A percentile compares a stretch with the other conserved stretches of the same genome.
phyloP scores from a whole-genome alignment of 2,888 invertebrate species.

The Scaptomyza cyrtandrae region DNA sequence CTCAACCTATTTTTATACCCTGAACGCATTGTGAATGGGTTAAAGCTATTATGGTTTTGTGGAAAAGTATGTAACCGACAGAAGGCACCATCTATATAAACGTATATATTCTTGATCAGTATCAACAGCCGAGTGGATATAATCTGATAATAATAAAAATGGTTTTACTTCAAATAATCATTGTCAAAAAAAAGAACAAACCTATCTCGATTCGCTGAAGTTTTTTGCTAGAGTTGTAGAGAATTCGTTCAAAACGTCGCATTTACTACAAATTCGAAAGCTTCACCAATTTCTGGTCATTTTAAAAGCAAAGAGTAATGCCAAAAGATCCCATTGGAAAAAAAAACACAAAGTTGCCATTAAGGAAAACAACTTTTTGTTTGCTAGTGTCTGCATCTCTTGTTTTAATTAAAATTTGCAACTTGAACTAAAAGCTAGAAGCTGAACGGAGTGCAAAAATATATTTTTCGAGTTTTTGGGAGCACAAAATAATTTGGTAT shows the following conservation, averaged over 20 bases:
- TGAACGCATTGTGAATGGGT: no score
- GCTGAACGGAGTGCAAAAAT: not conserved
- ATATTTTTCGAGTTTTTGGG: not conserved
- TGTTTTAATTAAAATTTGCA: slow-evolving; percentile 28
- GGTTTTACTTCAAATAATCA: no score
- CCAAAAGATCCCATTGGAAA: not conserved
- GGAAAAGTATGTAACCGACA: no score
- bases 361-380: not conserved
- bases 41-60: no score
- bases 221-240: not conserved
- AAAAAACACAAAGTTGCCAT: not conserved
- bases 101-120: no score
- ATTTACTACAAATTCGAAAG: not conserved
- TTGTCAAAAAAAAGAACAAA: no score
- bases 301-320: not conserved
- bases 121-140: no score
- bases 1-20: no score
- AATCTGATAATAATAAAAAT: no score
- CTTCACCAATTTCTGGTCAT: no score
- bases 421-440: not conserved
- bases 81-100: no score
- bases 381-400: no score
- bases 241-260: not conserved
- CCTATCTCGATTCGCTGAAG: not conserved
- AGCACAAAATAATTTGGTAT: slow-evolving; percentile 23